phyloP scores from a whole-genome alignment of 2,113 vertebrate genomes.

The Orientallactaga bullata region DNA sequence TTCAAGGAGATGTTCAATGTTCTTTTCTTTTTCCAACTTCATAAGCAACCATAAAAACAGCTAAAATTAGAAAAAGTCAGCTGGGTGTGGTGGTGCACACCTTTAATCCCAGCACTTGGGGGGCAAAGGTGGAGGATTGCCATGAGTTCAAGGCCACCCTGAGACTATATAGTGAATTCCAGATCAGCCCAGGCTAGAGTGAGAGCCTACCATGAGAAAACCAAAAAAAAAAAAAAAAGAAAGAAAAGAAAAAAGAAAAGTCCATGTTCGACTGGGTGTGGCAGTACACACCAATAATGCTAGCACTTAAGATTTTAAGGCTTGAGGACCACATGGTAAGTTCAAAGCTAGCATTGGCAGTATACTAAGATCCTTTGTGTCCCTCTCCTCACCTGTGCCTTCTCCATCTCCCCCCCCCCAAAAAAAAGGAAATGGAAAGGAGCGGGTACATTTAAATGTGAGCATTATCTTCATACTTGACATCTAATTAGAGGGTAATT shows the following conservation, averaged over 20 bases:
- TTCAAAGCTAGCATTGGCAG: background rate
- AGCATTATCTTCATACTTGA: background rate
- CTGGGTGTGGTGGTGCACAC: too few species aligned
- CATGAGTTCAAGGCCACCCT: too few species aligned
- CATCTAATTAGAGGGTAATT: background rate
- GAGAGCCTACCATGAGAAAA: too few species aligned
- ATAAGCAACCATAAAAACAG: background rate
- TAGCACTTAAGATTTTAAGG: background rate
- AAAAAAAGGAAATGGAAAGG: background rate
- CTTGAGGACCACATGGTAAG: background rate
- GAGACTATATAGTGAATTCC: too few species aligned
- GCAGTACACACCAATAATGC: background rate
- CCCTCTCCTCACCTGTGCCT: background rate
- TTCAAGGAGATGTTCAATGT: background rate
- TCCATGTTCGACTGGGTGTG: background rate
- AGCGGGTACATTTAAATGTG: too few species aligned
- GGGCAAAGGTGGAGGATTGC: too few species aligned
- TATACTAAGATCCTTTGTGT: background rate
- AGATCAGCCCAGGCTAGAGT: too few species aligned
- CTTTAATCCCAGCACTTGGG: too few species aligned
- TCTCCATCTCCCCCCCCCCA: too few species aligned
- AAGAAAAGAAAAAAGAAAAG: too few species aligned
- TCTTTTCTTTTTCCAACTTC: constrained; percentile 47
- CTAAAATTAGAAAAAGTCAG: background rate
- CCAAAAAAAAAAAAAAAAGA: too few species aligned